Conservation (phyloP, 2,888 invertebrate species). For the Patella caerulea region DNA sequence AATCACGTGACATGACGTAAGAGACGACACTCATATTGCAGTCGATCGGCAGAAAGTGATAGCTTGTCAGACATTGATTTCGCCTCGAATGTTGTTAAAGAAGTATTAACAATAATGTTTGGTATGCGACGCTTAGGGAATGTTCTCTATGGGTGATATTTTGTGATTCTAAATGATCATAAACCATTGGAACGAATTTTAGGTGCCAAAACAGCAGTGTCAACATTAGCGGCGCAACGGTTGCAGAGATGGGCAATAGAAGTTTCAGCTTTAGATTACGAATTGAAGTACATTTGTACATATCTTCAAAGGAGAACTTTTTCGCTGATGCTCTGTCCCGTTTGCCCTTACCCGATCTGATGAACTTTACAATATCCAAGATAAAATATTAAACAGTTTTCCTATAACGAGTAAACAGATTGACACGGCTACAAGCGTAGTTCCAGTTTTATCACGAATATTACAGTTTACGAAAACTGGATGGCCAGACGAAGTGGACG, state of each 20-base stretch:
- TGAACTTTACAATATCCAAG: not conserved
- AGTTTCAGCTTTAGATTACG: not conserved
- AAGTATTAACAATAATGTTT: not conserved
- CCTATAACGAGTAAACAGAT: not conserved
- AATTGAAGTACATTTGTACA: not conserved
- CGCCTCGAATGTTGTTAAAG: not conserved
- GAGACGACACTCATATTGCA: no score
- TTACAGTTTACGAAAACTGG: conserved; percentile 15
- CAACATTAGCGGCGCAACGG: not conserved
- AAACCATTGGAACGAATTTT: conserved; percentile 7
- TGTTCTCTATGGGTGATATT: not conserved
- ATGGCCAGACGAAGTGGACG: conserved; percentile 12
- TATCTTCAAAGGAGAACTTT: not conserved
- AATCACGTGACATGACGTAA: no score
- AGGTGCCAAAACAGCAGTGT: not conserved
- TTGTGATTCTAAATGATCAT: conserved; percentile 3
- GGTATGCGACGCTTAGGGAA: not conserved
- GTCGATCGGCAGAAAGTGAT: no score
- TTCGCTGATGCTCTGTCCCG: not conserved
- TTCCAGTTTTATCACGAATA: not conserved
- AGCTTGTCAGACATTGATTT: no score
- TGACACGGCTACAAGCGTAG: not conserved
- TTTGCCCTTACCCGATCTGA: not conserved
- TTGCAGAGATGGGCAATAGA: not conserved
- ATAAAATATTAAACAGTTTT: not conserved